These are phyloP conservation scores for Corythaeola cristata DNA, from an alignment of 2,113 vertebrate species.

Conservation along the genomic window DNA sequence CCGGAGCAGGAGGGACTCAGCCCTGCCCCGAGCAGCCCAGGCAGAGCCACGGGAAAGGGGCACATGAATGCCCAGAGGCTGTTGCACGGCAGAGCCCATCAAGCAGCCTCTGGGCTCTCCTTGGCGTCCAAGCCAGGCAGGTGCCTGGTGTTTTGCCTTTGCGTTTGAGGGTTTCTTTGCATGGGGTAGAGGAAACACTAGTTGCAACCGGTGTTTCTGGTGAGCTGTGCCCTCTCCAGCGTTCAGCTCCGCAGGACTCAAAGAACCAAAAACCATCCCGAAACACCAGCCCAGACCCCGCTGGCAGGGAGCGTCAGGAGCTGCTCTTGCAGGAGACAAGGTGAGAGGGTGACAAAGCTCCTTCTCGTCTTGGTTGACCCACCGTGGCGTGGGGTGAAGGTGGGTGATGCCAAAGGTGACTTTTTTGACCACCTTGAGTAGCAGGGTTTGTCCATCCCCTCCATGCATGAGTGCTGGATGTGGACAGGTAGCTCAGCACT, in stretches of 20 bases:
- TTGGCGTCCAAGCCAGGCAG: neutral
- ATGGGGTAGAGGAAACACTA: accelerated
- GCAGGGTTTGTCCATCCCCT: neutral
- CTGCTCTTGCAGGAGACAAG: neutral
- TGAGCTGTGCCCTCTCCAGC: neutral
- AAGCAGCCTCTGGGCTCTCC: neutral
- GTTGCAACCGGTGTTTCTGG: neutral
- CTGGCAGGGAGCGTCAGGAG: accelerated
- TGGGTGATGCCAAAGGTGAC: neutral
- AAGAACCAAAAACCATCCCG: neutral
- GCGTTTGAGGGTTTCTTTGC: neutral
- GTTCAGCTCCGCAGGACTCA: neutral
- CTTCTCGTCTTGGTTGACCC: neutral
- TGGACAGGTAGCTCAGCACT: neutral
- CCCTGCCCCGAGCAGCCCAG: neutral
- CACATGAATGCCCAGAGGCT: neutral
- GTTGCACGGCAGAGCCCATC: accelerated
- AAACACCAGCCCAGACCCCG: accelerated
- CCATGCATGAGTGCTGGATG: accelerated
- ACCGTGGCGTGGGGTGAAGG: accelerated
- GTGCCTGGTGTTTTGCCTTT: neutral
- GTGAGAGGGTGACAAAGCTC: neutral
- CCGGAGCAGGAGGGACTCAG: neutral
- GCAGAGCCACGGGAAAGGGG: neutral
- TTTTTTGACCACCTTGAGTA: neutral